A percentile compares a stretch with the other conserved stretches of the same genome.
Conservation (phyloP, 2,797 vertebrate genomes). For the Channallabes apus region DNA sequence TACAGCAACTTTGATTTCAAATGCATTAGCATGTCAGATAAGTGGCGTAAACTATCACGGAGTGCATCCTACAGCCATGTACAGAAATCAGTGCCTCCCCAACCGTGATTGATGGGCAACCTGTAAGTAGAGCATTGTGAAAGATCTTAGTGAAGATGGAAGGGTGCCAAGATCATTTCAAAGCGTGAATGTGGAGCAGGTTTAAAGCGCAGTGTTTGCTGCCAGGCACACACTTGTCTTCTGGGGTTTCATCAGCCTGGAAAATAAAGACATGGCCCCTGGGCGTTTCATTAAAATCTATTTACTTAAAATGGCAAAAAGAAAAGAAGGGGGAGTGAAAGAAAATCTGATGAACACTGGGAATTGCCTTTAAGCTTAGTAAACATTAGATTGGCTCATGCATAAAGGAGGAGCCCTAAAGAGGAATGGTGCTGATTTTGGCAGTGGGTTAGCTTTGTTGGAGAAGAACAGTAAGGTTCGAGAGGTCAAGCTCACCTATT, state of each 20-base stretch:
- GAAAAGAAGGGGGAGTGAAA: slow-evolving; percentile 57
- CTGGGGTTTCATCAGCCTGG: slow-evolving; percentile 68
- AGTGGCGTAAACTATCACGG: not conserved
- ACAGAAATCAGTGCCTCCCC: slow-evolving; percentile 45
- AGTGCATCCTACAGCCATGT: slow-evolving; percentile 32
- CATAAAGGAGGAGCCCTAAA: slow-evolving; percentile 60
- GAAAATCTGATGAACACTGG: slow-evolving; percentile 62
- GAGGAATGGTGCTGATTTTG: slow-evolving; percentile 59
- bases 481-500: slow-evolving; percentile 52
- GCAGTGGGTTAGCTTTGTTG: slow-evolving; percentile 43
- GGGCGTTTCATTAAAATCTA: slow-evolving; percentile 71
- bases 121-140: slow-evolving; percentile 73
- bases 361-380: slow-evolving; percentile 65
- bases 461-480: slow-evolving; percentile 19
- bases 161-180: slow-evolving; percentile 70
- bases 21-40: slow-evolving; percentile 15
- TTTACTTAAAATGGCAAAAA: slow-evolving; percentile 68
- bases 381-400: slow-evolving; percentile 64
- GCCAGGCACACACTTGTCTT: slow-evolving; percentile 61
- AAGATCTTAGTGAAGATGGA: slow-evolving; percentile 68
- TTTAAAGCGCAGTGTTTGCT: slow-evolving; percentile 72
- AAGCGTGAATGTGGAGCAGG: slow-evolving; percentile 70
- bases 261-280: slow-evolving; percentile 65
- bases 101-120: slow-evolving; percentile 64
- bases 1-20: not conserved